A percentile compares a stretch with the other conserved stretches of the same genome.
phyloP scores from a whole-genome alignment of 2,113 vertebrate genomes.

The Brachirus orientalis region DNA sequence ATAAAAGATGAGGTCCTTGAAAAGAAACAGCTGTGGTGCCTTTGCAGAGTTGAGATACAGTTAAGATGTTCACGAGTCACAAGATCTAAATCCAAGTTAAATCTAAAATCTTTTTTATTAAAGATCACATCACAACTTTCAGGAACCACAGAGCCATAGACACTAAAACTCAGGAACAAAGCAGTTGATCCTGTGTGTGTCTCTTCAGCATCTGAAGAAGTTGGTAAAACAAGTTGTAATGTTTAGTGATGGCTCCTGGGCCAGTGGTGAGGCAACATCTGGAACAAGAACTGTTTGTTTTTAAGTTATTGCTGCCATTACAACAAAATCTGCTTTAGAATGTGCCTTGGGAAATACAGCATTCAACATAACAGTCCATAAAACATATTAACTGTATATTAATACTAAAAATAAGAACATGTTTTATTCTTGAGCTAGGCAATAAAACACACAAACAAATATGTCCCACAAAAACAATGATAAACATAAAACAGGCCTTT shows the following conservation, averaged over 20 bases:
- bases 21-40: neutral
- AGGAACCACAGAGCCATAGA: neutral
- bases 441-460: too few relatives aligned
- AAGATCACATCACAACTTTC: neutral
- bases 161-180: neutral
- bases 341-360: neutral
- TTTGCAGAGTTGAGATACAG: neutral
- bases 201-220: neutral
- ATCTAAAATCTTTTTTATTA: neutral
- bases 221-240: too few relatives aligned
- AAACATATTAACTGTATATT: too few relatives aligned
- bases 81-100: neutral
- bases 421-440: neutral
- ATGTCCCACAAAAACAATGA: too few relatives aligned
- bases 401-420: neutral
- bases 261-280: slow-evolving; percentile 1
- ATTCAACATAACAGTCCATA: neutral
- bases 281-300: neutral
- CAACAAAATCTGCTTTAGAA: neutral
- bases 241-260: neutral
- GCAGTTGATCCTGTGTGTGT: neutral
- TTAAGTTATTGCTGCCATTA: neutral
- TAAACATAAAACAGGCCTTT: too few relatives aligned
- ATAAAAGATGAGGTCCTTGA: slow-evolving; percentile 1
- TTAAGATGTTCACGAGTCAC: neutral